These are phyloP conservation scores for Cecropterus lyciades DNA, from an alignment of 1,140 invertebrate genomes.

Conservation along the genomic window DNA sequence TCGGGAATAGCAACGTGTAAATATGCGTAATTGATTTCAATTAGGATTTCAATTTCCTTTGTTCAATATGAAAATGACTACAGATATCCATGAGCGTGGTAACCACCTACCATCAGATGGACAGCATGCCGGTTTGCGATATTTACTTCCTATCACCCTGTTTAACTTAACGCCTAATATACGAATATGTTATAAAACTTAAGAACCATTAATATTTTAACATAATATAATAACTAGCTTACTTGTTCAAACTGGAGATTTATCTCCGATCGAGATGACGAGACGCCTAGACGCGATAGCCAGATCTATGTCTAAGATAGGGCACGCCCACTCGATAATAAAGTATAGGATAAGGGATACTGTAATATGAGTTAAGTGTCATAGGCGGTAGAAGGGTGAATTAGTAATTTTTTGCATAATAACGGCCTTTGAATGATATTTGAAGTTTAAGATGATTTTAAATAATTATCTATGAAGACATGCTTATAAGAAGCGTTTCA, in stretches of 20 bases:
- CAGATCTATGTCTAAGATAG: constrained; percentile 19
- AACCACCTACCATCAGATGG: too few species aligned
- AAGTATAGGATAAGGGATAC: constrained; percentile 11
- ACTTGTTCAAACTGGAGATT: constrained; percentile 3
- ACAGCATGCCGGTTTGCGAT: too few species aligned
- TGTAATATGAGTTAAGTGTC: constrained; percentile 1
- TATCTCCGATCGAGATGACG: constrained; percentile 14
- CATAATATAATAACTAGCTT: background rate
- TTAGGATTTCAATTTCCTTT: too few species aligned
- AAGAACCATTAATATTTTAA: background rate
- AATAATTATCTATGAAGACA: background rate
- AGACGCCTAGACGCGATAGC: constrained; percentile 11
- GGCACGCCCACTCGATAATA: constrained; percentile 11
- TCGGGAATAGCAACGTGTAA: too few species aligned
- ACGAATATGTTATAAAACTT: too few species aligned
- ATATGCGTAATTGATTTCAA: too few species aligned
- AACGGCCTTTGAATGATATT: constrained; percentile 11
- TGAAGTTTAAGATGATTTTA: constrained; percentile 2
- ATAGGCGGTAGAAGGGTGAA: constrained; percentile 3
- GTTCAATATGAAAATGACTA: too few species aligned
- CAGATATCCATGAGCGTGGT: too few species aligned
- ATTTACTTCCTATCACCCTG: too few species aligned
- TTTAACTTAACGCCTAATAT: too few species aligned
- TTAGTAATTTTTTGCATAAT: constrained; percentile 19
- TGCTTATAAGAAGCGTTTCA: too few species aligned